These are phyloP conservation scores for Tenodera sinensis DNA, from an alignment of 2,888 invertebrate species.

Conservation along the genomic window DNA sequence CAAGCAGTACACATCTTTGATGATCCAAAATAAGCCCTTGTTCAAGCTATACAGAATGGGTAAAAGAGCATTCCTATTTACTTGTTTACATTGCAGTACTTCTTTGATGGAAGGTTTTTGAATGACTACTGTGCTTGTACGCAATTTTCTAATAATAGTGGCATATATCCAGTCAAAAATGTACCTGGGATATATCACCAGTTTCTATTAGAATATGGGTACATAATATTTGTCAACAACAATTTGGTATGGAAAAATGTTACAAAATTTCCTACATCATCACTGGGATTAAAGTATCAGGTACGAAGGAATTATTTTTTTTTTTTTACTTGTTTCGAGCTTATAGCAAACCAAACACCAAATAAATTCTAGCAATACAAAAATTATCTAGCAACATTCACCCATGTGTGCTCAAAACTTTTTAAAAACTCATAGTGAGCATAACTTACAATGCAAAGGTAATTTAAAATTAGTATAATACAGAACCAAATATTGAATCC, in stretches of 20 bases:
- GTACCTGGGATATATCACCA: background rate
- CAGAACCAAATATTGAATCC: background rate
- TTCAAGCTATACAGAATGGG: background rate
- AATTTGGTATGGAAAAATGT: constrained; percentile 19
- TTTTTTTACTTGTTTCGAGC: constrained; percentile 21
- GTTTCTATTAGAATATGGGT: background rate
- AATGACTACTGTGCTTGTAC: background rate
- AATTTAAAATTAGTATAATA: background rate
- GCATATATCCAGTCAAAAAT: background rate
- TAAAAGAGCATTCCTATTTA: background rate
- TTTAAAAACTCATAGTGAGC: constrained; percentile 25
- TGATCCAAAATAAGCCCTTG: background rate
- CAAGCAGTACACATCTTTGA: constrained; percentile 2
- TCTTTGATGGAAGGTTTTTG: constrained; percentile 3
- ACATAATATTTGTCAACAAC: constrained; percentile 17
- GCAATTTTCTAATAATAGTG: background rate
- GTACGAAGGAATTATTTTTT: constrained; percentile 31
- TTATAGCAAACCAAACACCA: constrained; percentile 18
- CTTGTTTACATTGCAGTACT: background rate
- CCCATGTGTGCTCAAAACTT: constrained; percentile 14
- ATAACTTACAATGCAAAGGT: constrained; percentile 13
- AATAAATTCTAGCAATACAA: constrained; percentile 14
- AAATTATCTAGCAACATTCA: constrained; percentile 18
- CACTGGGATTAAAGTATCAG: constrained; percentile 31
- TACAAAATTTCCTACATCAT: constrained; percentile 24